These are phyloP conservation scores for Mythimna vitellina DNA, from an alignment of 2,888 invertebrate species.

Conservation along the genomic window DNA sequence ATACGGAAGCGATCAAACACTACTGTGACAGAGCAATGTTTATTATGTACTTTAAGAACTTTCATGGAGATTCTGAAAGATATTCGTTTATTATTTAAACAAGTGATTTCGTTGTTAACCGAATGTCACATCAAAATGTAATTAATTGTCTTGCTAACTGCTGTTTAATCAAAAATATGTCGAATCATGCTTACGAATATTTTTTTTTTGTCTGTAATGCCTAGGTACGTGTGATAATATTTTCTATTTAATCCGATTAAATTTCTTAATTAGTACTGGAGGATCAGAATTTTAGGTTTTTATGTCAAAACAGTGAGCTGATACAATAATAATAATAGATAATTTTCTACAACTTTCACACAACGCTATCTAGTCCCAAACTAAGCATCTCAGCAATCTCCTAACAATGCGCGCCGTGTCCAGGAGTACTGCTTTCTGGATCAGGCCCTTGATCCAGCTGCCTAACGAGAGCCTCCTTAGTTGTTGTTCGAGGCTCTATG, in stretches of 20 bases:
- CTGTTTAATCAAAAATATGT: constrained; percentile 15
- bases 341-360: too few species aligned
- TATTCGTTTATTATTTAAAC: constrained; percentile 38
- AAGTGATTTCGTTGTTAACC: constrained; percentile 24
- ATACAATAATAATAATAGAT: not conserved
- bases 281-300: not conserved
- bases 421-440: too few species aligned
- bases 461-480: too few species aligned
- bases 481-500: too few species aligned
- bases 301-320: not conserved
- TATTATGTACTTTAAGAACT: too few species aligned
- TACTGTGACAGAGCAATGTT: not conserved
- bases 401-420: too few species aligned
- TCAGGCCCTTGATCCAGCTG: too few species aligned
- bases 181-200: constrained; percentile 38
- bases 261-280: not conserved
- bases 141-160: not conserved
- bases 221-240: not conserved
- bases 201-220: not conserved
- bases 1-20: constrained; percentile 31
- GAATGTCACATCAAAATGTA: constrained; percentile 10
- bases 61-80: constrained; percentile 3
- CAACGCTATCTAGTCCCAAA: too few species aligned
- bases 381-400: too few species aligned
- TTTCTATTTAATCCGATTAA: not conserved